Conservation (phyloP, 2,888 invertebrate genomes). For the Hydriomena furcata region DNA sequence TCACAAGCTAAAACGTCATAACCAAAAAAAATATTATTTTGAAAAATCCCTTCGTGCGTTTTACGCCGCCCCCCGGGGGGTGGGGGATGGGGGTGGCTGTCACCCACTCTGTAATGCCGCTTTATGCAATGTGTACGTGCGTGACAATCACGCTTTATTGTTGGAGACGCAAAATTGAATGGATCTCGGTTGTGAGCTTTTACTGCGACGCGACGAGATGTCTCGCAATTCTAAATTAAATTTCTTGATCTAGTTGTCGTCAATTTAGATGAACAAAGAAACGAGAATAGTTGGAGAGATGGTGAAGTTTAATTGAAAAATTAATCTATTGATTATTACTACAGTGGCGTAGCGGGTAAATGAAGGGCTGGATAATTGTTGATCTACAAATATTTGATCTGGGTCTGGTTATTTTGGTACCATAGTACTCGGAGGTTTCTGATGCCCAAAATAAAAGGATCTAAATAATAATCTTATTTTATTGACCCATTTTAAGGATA, state of each 20-base stretch:
- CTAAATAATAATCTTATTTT: no score
- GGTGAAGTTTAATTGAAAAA: not conserved
- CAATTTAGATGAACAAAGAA: conserved; percentile 13
- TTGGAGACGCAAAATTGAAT: conserved; percentile 70
- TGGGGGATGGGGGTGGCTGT: conserved; percentile 29
- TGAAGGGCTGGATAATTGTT: no score
- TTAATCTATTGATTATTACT: no score
- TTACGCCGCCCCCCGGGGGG: conserved; percentile 42
- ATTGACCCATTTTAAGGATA: no score
- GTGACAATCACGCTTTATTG: conserved; percentile 80
- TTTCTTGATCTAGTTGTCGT: conserved; percentile 26
- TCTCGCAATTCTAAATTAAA: conserved; percentile 30
- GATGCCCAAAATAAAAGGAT: no score
- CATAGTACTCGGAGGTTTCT: no score
- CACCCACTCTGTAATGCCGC: conserved; percentile 51
- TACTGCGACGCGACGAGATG: conserved; percentile 32
- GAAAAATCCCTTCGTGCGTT: conserved; percentile 68
- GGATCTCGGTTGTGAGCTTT: conserved; percentile 51
- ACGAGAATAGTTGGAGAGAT: not conserved
- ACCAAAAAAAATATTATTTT: conserved; percentile 56
- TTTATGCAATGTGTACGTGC: conserved; percentile 78
- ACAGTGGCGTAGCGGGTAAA: no score
- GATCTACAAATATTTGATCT: no score
- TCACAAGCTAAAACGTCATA: conserved; percentile 37
- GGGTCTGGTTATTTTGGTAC: no score